Evolutionary conservation across 37 sponge, comb jelly and placozoan genomes (phyloP), one percentile per base, ranked within the genome.

Genomic region (Aplysina aerophoba): DNA sequence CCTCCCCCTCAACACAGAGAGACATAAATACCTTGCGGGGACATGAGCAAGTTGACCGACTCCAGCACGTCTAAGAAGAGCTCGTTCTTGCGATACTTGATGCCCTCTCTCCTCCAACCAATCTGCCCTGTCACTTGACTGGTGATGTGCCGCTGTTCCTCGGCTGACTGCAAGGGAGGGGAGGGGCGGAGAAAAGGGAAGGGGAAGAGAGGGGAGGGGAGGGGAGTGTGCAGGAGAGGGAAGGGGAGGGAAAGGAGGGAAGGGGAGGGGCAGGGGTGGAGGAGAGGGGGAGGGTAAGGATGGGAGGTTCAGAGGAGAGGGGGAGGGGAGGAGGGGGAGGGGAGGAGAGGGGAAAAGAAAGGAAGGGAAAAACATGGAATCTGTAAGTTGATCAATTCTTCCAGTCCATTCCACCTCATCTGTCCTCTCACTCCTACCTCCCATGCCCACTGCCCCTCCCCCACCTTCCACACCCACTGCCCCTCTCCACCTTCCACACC

Each of bases 91-190:
- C 95, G 71, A 78, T 97, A 97, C 75, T 97, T 97, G 71, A 97
- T 97, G 30, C 95, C 95, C 40, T 97, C 95, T 58, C 95, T 83
- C 34, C 97, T 89, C 97, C 97, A 97, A 1, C 97, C 91, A 40
- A 97, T 97, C 79, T 97, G 97, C n/a, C 97, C 97, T 8, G 97
- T 97, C 63, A 97, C 95, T 77, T 97, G 95, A 77, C 91, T 97
- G 20, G 97, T 97, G 64, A 97, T 90, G 90, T 97, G 94, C 59
- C 87, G 93, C 86, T 96, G 96, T 71, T 96, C 96, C 79, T 93
- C 93, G 2, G 86, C 79, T 59, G 82, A 88, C 93, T 93, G 75
- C 4, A 37, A 35, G 63, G 8, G 50, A 8, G 50, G 50, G 50
- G 8, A 8, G 50, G 50, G 50, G 8, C 3, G 50, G 50, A 8